A percentile compares a stretch with the other conserved stretches of the same genome.
These are phyloP conservation scores for Etia nguti DNA, from an alignment of 2,113 vertebrate species.

Conservation along the genomic window DNA sequence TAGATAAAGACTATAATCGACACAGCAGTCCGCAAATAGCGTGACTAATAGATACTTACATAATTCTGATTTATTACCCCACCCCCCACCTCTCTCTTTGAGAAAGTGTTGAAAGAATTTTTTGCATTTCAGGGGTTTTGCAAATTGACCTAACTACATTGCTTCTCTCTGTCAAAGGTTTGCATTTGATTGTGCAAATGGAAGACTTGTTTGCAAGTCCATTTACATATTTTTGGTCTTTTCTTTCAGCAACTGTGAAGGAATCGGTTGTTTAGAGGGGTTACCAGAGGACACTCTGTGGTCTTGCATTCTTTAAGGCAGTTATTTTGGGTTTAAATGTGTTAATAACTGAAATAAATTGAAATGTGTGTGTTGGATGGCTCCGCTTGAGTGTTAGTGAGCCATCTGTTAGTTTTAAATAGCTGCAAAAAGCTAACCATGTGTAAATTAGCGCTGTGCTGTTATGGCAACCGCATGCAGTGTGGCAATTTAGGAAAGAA, in stretches of 20 bases:
- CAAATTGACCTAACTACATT: background rate
- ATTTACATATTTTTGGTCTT: background rate
- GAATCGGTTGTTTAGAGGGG: background rate
- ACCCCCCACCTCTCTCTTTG: background rate
- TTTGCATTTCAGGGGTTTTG: background rate
- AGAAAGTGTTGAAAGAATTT: background rate
- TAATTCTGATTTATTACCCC: background rate
- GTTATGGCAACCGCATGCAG: constrained; percentile 34
- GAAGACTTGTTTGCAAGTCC: background rate
- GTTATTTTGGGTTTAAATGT: background rate
- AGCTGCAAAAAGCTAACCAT: background rate
- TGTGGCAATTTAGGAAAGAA: background rate
- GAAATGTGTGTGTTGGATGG: background rate
- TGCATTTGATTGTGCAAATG: background rate
- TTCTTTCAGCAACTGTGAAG: background rate
- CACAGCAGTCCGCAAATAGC: background rate
- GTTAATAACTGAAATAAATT: background rate
- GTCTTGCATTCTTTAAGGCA: background rate
- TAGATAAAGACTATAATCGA: background rate
- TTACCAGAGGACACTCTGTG: background rate
- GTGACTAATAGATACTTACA: background rate
- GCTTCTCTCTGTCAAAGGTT: background rate
- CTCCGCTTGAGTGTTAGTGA: background rate
- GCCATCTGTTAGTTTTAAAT: constrained; percentile 14
- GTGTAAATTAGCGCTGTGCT: background rate